These are phyloP conservation scores for Hypotaenidia philippensis DNA, from an alignment of 2,797 vertebrate genomes.

Conservation along the genomic window DNA sequence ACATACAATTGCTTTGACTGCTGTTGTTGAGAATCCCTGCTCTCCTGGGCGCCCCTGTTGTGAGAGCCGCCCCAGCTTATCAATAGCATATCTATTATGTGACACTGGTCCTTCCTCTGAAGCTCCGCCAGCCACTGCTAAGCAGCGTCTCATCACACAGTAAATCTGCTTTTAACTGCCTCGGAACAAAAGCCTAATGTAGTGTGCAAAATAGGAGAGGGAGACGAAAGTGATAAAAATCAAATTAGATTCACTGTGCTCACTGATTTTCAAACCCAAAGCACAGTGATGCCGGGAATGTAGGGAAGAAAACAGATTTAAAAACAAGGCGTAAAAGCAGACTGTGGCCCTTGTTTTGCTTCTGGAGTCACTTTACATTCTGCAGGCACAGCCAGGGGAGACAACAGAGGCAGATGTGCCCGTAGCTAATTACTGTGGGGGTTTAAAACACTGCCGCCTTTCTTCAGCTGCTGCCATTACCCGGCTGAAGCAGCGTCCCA, in stretches of 20 bases:
- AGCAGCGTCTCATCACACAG: neutral
- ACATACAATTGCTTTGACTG: neutral
- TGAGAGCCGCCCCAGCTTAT: neutral
- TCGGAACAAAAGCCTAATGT: constrained; percentile 33
- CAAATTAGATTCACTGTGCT: constrained; percentile 11
- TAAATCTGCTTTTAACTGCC: constrained; percentile 10
- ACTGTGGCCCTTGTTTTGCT: neutral
- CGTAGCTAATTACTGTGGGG: neutral
- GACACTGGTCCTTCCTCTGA: neutral
- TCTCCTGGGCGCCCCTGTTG: neutral
- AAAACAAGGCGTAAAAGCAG: neutral
- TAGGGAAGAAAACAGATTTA: neutral
- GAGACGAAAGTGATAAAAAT: constrained; percentile 38
- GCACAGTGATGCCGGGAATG: neutral
- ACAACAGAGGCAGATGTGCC: neutral
- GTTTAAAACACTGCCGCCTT: neutral
- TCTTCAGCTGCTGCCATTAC: neutral
- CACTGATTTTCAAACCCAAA: neutral
- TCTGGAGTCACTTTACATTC: neutral
- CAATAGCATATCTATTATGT: neutral
- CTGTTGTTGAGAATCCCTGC: neutral
- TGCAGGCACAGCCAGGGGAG: neutral
- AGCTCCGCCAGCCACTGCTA: constrained; percentile 23
- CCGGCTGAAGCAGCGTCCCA: accelerated
- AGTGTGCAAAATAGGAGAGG: neutral